Evolutionary conservation across 2,888 invertebrate species (phyloP), one percentile per base, ranked within the genome.

Genomic region (Thalpophila matura): DNA sequence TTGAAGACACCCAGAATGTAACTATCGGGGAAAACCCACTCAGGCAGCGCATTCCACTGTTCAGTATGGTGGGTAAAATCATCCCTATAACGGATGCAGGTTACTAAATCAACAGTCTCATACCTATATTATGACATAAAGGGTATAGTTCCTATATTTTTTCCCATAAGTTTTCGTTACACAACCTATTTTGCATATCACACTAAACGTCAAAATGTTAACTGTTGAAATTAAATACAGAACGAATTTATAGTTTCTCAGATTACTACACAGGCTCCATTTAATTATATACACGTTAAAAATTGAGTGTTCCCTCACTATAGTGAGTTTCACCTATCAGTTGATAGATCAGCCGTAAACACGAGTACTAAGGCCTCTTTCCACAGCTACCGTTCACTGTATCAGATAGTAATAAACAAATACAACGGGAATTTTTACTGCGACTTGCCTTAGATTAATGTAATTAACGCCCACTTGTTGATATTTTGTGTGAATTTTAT

Each of bases 391-490:
- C 70, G 88, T 83, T 24, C 43, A 67, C 77, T 75, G 54, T 85
- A 86, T 84, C 82, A 75, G 84, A 84, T 83, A 56, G 76, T 79
- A 77, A 86, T 85, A 86, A 85, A 85, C 83, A 81, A 86, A 86
- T 72, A 83, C 73, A 85, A 86, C 85, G 86, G 88, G 85, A 68
- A 84, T 85, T 86, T 88, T 87, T 85, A 87, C 73, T 51, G 75
- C 68, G 62, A 50, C 69, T 80, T 73, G 72, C 64, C 72, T 79
- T 80, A 80, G 69, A 84, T 86, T 85, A 82, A 76, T 79, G 81
- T 86, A 86, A 89, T 89, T 87, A 87, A 89, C 89, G 85, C 86
- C 86, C 86, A 89, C 89, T 53, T 57, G 64, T 49, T 63, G 58
- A 50, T 63, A 63, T 56, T 62, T 55, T 77, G 53, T 63, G 57